Percentiles rank a stretch among this genome's conserved stretches.
Evolutionary conservation across 2,797 vertebrate genomes (phyloP).

Genomic region (Malurus splendens): DNA sequence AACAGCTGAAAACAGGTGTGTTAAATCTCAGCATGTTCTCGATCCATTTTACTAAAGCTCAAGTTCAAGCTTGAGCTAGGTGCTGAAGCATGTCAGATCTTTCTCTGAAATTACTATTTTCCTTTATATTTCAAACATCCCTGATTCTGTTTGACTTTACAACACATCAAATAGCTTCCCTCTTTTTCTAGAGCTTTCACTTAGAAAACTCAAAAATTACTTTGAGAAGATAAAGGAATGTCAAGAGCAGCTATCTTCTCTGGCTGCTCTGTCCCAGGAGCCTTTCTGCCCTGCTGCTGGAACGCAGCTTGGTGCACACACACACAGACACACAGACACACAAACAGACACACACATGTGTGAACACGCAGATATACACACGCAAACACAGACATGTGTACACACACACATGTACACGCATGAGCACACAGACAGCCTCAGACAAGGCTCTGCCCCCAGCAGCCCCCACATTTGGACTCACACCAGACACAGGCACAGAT

Average conservation of each 20-base stretch:
- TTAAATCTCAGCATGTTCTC: background rate
- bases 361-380: background rate
- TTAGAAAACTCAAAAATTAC: background rate
- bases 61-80: background rate
- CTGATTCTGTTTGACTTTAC: background rate
- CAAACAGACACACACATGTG: too few species aligned
- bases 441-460: fast-evolving
- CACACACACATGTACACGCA: fast-evolving
- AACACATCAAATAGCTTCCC: background rate
- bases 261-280: background rate
- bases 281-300: fast-evolving
- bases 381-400: background rate
- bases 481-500: background rate
- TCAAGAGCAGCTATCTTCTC: background rate
- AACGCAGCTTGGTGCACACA: fast-evolving
- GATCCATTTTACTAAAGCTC: background rate
- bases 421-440: background rate
- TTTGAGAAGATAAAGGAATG: background rate
- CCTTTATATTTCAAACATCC: background rate
- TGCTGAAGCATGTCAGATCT: background rate
- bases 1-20: background rate
- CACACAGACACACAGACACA: too few species aligned
- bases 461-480: background rate
- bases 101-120: background rate
- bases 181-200: background rate